phyloP scores from a whole-genome alignment of 2,113 vertebrate genomes.

The Zosterops borbonicus region DNA sequence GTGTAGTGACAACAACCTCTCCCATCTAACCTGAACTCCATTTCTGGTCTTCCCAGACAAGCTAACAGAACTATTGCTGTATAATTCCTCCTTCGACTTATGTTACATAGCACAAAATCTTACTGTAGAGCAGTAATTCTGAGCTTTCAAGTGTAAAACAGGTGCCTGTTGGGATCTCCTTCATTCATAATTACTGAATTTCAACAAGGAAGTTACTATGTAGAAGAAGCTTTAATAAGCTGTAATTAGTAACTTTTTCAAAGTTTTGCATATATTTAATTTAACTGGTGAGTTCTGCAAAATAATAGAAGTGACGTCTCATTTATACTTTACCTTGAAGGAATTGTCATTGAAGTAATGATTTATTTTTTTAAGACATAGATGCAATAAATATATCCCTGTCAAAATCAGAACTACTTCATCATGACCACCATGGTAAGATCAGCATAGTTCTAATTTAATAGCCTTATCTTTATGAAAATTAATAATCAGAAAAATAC shows the following conservation, averaged over 20 bases:
- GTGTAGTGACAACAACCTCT: neutral
- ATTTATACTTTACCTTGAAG: neutral
- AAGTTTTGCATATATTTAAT: constrained; percentile 14
- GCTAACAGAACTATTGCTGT: neutral
- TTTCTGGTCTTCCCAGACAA: neutral
- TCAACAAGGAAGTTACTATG: neutral
- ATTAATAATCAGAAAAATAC: neutral
- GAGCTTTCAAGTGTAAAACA: constrained; percentile 46
- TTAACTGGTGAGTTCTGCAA: neutral
- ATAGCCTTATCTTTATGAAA: neutral
- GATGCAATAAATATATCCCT: neutral
- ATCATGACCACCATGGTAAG: neutral
- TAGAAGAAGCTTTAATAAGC: constrained; percentile 24
- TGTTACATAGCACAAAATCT: neutral
- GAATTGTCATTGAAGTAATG: neutral
- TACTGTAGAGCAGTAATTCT: neutral
- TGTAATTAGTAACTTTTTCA: constrained; percentile 30
- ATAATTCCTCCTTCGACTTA: neutral
- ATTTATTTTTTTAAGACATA: neutral
- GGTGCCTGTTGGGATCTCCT: constrained; percentile 18
- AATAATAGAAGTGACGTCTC: neutral
- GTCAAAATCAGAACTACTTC: neutral
- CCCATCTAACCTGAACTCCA: neutral
- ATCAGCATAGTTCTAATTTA: neutral
- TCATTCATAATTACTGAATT: constrained; percentile 16